Evolutionary conservation across 2,888 invertebrate species (phyloP), one percentile per base, ranked within the genome.

Genomic region (Cheilosia variabilis): DNA sequence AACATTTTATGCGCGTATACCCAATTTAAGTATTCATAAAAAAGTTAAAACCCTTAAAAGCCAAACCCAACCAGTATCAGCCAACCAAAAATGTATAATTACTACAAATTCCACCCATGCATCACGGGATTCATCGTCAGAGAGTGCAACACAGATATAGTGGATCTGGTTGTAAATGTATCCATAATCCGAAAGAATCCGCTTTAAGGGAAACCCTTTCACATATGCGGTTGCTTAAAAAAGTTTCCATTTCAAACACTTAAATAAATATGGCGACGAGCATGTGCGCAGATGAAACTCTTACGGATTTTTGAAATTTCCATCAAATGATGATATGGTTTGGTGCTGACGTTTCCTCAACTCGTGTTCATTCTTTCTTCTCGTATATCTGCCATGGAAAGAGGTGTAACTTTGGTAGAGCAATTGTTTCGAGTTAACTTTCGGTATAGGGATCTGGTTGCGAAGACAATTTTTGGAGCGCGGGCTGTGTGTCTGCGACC

Each of bases 381-480:
- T 19, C 41, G 34, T 22, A n/a, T 31, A 27, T 15, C 2, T 22
- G 9, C 37, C 31, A 34, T 17, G 19, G n/a, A 31, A 58, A 37
- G 34, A 60, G 60, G 65, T 79, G 73, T 79, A 65, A 60, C 53
- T 66, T 60, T 73, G 79, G 66, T 66, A 73, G 52, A 60, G 66
- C 79, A 73, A 72, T 79, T 79, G 79, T 79, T 65, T 73, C 15
- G 53, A 72, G 62, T 60, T 68, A 60, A 68, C 66, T 76, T 60
- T 76, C 45, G 57, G 43, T 45, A 17, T 15, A 17, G 31, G 31
- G 31, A 31, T 9, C 9, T 9, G 31, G 2, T 31, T 31, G 31
- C 7, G 2, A 31, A 31, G 9, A 31, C 31, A 55, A n/a, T 31
- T 37, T 24, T 9, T 65, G 22, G 50, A 65, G 37, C 53, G 65